phyloP scores from a whole-genome alignment of 2,888 invertebrate species.

The Leucophenga maculata region DNA sequence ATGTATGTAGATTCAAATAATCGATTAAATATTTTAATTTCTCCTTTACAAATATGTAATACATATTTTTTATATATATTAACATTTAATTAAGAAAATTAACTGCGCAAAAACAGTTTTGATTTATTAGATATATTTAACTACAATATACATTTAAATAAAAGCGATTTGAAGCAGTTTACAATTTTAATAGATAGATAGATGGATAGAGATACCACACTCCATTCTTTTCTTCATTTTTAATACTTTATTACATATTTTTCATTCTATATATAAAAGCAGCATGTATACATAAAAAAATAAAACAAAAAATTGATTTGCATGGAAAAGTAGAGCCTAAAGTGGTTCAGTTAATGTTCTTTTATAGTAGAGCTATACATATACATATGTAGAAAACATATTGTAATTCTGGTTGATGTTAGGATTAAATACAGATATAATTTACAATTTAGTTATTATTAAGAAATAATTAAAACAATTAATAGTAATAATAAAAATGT shows the following conservation, averaged over 20 bases:
- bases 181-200: neutral
- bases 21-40: neutral
- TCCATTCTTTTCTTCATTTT: neutral
- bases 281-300: conserved; percentile 24
- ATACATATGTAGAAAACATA: conserved; percentile 24
- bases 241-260: conserved; percentile 17
- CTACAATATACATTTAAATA: conserved; percentile 25
- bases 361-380: neutral
- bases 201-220: neutral
- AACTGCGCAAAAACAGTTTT: conserved; percentile 13
- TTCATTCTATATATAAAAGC: neutral
- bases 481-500: conserved; percentile 53
- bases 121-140: conserved; percentile 17
- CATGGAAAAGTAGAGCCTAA: neutral
- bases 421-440: neutral
- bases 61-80: conserved; percentile 4
- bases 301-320: conserved; percentile 31
- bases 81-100: conserved; percentile 9
- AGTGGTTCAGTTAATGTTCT: neutral
- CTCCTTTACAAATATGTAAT: neutral
- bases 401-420: neutral
- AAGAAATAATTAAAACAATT: conserved; percentile 46
- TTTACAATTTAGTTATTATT: conserved; percentile 16
- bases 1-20: neutral
- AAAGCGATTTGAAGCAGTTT: conserved; percentile 24